phyloP scores from a whole-genome alignment of 2,888 invertebrate genomes.

The Phortica magna region DNA sequence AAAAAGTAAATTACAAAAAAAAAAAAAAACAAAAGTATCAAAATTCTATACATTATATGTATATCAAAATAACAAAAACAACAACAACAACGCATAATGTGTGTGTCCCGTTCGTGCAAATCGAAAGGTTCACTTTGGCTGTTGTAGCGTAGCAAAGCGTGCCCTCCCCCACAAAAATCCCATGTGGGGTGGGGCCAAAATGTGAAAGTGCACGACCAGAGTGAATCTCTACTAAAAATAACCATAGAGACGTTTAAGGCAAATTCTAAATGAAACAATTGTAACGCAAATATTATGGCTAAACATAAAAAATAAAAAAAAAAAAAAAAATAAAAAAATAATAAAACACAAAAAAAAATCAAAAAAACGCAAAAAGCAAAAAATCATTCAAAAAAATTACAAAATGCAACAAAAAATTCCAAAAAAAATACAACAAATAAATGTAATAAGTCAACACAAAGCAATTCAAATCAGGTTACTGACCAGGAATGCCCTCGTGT shows the following conservation, averaged over 20 bases:
- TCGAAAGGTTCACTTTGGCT: constrained; percentile 56
- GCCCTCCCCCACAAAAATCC: background rate
- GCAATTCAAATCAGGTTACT: constrained; percentile 52
- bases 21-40: constrained; percentile 62
- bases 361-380: constrained; percentile 64
- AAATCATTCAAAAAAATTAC: constrained; percentile 56
- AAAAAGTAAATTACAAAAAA: constrained; percentile 64
- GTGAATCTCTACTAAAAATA: constrained; percentile 66
- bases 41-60: constrained; percentile 54
- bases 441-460: constrained; percentile 28
- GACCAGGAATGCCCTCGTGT: constrained; percentile 64
- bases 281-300: constrained; percentile 39
- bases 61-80: constrained; percentile 50
- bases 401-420: constrained; percentile 63
- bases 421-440: constrained; percentile 56
- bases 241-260: constrained; percentile 74
- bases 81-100: constrained; percentile 66
- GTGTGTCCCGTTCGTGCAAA: constrained; percentile 74
- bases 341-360: constrained; percentile 58
- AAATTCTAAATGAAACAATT: constrained; percentile 54
- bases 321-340: constrained; percentile 48
- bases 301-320: constrained; percentile 62
- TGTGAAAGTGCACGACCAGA: constrained; percentile 38
- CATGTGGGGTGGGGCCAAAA: background rate
- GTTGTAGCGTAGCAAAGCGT: constrained; percentile 8